Base-by-base conservation (phyloP, 2,888 invertebrate species). In the Bellardia pandia region DNA sequence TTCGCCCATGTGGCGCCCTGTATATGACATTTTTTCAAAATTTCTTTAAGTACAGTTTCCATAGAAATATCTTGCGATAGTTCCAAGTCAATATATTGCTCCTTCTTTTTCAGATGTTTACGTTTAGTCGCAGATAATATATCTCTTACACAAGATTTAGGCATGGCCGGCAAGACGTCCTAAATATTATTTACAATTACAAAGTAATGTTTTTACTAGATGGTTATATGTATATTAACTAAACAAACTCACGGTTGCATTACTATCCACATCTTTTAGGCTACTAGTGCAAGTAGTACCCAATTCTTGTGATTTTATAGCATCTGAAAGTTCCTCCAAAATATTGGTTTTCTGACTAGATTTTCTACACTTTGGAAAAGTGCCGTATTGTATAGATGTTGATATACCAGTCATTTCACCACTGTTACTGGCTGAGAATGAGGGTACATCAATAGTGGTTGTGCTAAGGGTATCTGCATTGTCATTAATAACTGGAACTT, bases 1-100 rank as follows among this genome's bases (percentile, higher is more conserved):
- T 94, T 92, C 58, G 93, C 93, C 96, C 96, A 96, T 0, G 95
- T 92, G 2, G 95, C 94, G 90, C 95, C 95, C 75, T 93, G 92
- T 42, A 96, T 94, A 81, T 94, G 93, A 68, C 95, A 93, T 45
- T 94, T 93, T 45, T 93, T 92, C 37, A 96, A 91, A 68, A 95
- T 94, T 88, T 94, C 94, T 58, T 93, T 93, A 64, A 96, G 91
- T 64, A 95, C 94, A 94, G 86, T 83, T 88, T 93, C 93, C 91
- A 93, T 93, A 9, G 90, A 89, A 7, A 92, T 90, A 74, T 92
- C 90, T 9, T 89, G 51, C 0, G 92, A 89, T 64, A 92, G 72
- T 60, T 91, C 87, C 4, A 90, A 58, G 37, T 88, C 82, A 37
- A 71, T 53, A n/a, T 72, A 42, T 58, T 86, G 87, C 33, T 40